Evolutionary conservation across 2,888 invertebrate genomes (phyloP), one percentile per base, ranked within the genome.

Genomic region (Zaprionus lineosus): DNA sequence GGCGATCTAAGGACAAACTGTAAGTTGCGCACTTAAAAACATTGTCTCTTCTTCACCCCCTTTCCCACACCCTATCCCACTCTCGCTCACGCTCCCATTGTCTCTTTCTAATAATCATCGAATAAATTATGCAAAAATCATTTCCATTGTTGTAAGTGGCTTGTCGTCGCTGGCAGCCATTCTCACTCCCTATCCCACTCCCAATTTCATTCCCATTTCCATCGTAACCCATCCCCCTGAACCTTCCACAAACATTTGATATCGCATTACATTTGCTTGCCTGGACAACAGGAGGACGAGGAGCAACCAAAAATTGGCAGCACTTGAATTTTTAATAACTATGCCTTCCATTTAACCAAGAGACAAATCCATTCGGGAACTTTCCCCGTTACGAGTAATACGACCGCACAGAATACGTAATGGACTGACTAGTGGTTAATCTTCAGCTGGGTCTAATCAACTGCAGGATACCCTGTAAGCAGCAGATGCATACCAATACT

Each of bases 111-210:
- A 89, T 89, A 88, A 89, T 88, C 88, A 89, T 88, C 86, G 89
- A 88, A 89, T 89, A 88, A 89, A 89, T 89, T 89, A 89, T 89
- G 89, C 86, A 89, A 86, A 88, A 89, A 88, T 88, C 84, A 78
- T 82, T 78, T 73, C 74, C 72, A 86, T 86, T 84, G 75, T 81
- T 72, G 65, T 72, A 82, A 86, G 86, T 84, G 84, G 68, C 81
- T 74, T 81, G 74, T 72, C 72, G 58, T 58, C 56, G 63, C 36
- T 44, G 53, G 41, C 51, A 33, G 53, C 24, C 48, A 21, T 26
- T 34, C 46, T 21, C 21, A 1, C 7, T 9, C 14, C 34, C 7
- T 1, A 7, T 21, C 21, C 0, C 14, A 1, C 46, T 19, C 24
- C 24, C 18, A 8, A 9, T 29, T 37, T 52, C 21, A 21, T 21